A percentile compares a stretch with the other conserved stretches of the same genome.
Evolutionary conservation across 2,113 vertebrate genomes (phyloP).

Genomic region (Hyla sarda): DNA sequence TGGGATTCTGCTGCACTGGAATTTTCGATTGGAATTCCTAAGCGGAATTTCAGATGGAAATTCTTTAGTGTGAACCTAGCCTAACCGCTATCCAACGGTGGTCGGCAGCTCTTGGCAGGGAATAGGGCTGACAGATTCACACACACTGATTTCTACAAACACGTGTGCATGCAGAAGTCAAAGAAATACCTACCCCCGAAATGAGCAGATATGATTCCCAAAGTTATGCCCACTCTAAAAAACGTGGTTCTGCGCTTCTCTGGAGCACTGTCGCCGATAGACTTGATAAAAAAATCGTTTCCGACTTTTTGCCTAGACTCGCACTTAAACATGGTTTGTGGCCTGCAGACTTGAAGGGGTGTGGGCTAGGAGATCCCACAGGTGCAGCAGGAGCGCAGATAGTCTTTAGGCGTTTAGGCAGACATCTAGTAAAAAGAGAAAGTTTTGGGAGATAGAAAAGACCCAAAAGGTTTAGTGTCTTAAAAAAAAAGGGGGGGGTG

Average conservation of each 20-base stretch:
- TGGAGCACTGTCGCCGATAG: conserved; percentile 44
- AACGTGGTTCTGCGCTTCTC: conserved; percentile 56
- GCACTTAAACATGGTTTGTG: conserved; percentile 55
- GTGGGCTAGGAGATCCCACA: conserved; percentile 16
- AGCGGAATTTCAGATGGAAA: too few species aligned
- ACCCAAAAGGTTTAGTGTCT: neutral
- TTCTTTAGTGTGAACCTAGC: too few species aligned
- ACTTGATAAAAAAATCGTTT: conserved; percentile 57
- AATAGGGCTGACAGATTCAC: too few species aligned
- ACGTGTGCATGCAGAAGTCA: conserved; percentile 23
- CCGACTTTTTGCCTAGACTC: conserved; percentile 51
- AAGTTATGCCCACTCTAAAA: conserved; percentile 56
- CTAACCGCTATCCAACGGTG: too few species aligned
- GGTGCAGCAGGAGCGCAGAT: neutral
- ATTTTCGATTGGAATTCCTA: too few species aligned
- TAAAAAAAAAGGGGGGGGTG: neutral
- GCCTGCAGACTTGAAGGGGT: neutral
- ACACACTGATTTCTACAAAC: neutral
- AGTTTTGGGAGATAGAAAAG: neutral
- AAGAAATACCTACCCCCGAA: conserved; percentile 54
- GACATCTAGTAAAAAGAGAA: conserved; percentile 35
- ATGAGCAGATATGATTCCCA: conserved; percentile 54
- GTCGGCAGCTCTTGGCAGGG: too few species aligned
- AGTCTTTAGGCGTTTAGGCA: conserved; percentile 26
- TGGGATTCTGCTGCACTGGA: too few species aligned